A percentile compares a stretch with the other conserved stretches of the same genome.
Conservation (phyloP, 1,140 invertebrate species). For the Drosophila saltans region DNA sequence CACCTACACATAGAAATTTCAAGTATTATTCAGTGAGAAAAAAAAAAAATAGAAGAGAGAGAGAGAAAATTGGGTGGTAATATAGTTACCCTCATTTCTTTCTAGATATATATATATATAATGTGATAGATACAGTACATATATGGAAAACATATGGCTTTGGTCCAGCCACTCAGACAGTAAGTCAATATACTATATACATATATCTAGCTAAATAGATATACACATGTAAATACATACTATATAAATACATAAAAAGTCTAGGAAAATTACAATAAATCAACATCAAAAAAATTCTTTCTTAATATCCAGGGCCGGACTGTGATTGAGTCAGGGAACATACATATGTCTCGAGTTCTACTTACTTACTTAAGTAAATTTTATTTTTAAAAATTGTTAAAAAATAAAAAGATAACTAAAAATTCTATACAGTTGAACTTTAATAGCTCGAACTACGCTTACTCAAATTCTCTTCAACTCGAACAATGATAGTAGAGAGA, state of each 20-base stretch:
- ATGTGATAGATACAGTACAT: background rate
- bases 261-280: slow-evolving; percentile 33
- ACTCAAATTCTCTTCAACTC: too few species aligned
- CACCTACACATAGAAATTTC: background rate
- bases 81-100: too few species aligned
- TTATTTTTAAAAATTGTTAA: too few species aligned
- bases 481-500: too few species aligned
- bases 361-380: too few species aligned
- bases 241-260: slow-evolving; percentile 16
- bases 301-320: background rate
- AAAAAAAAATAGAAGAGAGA: background rate
- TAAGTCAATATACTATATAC: slow-evolving; percentile 54
- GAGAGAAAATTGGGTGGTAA: background rate
- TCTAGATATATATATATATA: background rate
- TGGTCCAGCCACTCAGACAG: slow-evolving; percentile 56
- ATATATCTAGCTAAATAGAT: slow-evolving; percentile 32
- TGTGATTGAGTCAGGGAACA: background rate
- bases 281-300: slow-evolving; percentile 33
- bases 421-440: too few species aligned
- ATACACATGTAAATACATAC: slow-evolving; percentile 36
- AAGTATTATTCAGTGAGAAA: background rate
- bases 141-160: slow-evolving; percentile 7
- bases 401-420: too few species aligned
- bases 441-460: too few species aligned
- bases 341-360: too few species aligned